Base-by-base conservation (phyloP, 2,888 invertebrate species). In the Ethmia dodecea region DNA sequence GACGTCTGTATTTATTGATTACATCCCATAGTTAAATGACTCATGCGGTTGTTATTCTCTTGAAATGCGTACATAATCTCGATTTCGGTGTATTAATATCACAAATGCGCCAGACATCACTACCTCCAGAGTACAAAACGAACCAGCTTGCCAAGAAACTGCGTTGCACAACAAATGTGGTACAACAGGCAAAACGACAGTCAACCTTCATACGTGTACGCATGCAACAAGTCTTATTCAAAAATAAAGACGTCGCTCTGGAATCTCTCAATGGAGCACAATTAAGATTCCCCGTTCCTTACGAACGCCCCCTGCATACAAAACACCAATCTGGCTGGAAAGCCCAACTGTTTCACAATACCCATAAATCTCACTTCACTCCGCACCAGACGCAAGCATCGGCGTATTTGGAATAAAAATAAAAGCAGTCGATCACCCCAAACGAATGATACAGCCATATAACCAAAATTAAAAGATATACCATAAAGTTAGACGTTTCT, bases 221-320 rank as follows among this genome's bases (percentile, higher is more conserved):
- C 40, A 48, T 61, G 75, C 77, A 79, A 79, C 76, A 81, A 72
- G 77, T 80, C 54, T 54, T 58, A 60, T 72, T 67, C 68, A 68
- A 71, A 76, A 76, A 76, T 77, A 76, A 76, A 77, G 72, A 69
- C 64, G 61, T 60, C 42, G 52, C 56, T 47, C 60, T 60, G 62
- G 63, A 68, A 72, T 73, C 64, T 73, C 75, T 80, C 74, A 80
- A 79, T 78, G 78, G 73, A 65, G 57, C 54, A 77, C 79, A 81
- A 83, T 84, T 83, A 84, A 81, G 66, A 83, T 81, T 84, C 80
- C 65, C 52, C 64, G 51, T n/a, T n/a, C 22, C 9, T n/a, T 22
- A 8, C 8, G n/a, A n/a, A n/a, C 22, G n/a, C 22, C 18, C 18
- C 67, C 64, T 70, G 70, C 72, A 72, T 76, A 66, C n/a, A 22